These are phyloP conservation scores for Diarsia rubi DNA, from an alignment of 2,888 invertebrate genomes.

Conservation along the genomic window DNA sequence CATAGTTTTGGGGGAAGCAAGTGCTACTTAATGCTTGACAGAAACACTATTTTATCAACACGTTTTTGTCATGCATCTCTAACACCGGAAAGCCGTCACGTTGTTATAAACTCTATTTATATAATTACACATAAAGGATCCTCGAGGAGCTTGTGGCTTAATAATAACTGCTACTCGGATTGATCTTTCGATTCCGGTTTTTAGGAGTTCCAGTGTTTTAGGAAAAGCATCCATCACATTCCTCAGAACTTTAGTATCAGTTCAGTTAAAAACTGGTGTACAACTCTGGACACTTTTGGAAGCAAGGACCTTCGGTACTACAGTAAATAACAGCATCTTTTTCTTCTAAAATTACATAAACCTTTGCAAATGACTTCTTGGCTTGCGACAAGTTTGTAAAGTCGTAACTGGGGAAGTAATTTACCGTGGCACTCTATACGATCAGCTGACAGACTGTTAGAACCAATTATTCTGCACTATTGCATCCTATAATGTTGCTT, in stretches of 20 bases:
- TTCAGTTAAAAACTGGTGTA: neutral
- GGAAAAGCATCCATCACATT: neutral
- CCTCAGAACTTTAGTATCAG: neutral
- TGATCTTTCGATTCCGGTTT: no score
- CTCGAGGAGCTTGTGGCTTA: no score
- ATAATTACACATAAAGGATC: no score
- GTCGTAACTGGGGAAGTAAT: slow-evolving; percentile 30
- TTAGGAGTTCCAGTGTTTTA: no score
- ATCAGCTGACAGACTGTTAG: slow-evolving; percentile 1
- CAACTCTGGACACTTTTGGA: neutral
- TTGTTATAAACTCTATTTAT: no score
- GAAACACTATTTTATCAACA: neutral
- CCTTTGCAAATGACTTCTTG: neutral
- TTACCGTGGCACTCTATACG: neutral
- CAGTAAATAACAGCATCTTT: neutral
- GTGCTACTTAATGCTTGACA: neutral
- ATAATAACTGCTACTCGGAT: no score
- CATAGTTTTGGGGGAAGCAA: neutral
- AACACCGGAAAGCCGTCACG: no score
- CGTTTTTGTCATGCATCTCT: no score
- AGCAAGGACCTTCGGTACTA: neutral
- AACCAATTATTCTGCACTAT: slow-evolving; percentile 44
- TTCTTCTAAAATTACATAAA: neutral
- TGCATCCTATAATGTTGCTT: slow-evolving; percentile 14
- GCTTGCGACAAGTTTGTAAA: slow-evolving; percentile 8